Base-by-base conservation (phyloP, 2,797 vertebrate genomes). In the Mus caroli region DNA sequence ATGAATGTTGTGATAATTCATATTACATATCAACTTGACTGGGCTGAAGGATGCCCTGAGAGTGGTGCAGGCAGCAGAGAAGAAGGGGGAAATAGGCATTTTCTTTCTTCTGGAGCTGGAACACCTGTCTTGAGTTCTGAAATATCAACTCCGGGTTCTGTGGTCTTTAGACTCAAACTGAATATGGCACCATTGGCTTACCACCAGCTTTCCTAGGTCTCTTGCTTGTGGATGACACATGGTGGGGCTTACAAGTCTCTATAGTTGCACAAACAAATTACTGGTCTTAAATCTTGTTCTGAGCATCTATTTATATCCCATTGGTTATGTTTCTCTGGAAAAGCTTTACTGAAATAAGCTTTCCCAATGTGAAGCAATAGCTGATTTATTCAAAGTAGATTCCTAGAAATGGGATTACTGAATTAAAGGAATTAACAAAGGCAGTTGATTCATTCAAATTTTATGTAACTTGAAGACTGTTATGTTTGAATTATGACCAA, bases 251-350 rank as follows among this genome's bases (percentile, higher is more conserved):
- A 64, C 2, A 40, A 85, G 14, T 24, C 43, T 92, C 24, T 34
- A 50, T 80, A 37, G 71, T 34, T 75, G 31, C 34, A 71, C 52
- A 71, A 79, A n/a, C 62, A 71, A 75, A 82, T 56, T 40, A 6
- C 3, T 85, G 3, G 2, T 46, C 43, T 56, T 43, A 64, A 40
- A 92, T 89, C 54, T 78, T n/a, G n/a, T 71, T 43, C 40, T 56
- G 26, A 37, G 6, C 71, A 54, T 78, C 60, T 91, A 43, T 91
- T 50, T 94, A 75, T 90, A 67, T 40, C 24, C 2, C 31, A 2
- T 58, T 64, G 64, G 20, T 80, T 94, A 50, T 92, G 75, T 86
- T 94, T 96, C 86, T 92, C 78, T 90, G 75, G 46, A 67, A 54
- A 75, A 86, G 19, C 26, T 28, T 75, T 31, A 85, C 40, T 84